Evolutionary conservation across 2,113 vertebrate species (phyloP), one percentile per base, ranked within the genome.

Genomic region (Martes martes): DNA sequence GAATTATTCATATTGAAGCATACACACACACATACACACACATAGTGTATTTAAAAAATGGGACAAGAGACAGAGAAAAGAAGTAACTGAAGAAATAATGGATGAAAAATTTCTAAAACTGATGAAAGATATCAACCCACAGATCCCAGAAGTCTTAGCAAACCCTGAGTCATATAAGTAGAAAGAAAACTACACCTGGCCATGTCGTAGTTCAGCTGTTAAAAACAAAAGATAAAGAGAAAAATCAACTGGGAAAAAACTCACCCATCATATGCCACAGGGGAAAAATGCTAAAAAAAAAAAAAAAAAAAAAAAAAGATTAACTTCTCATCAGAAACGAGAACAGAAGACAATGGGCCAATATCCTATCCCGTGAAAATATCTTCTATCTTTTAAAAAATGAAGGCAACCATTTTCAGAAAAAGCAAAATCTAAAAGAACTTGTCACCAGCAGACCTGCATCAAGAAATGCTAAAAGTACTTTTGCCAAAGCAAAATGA

Each of bases 1-100:
- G 42, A 96, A 90, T 63, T 94, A 96, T 19, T 45, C 16, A 90
- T 78, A 81, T 15, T 80, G 74, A 97, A 97, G 88, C 7, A 69
- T 36, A 82, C 0, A n/a, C 67, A 69, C 67, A 69, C 31, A 69
- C 65, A 69, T 14, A 67, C 31, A 65, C 61, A 33, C 63, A 65
- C 31, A 67, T 11, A 39, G 18, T 39, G 1, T 16, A 6, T 61
- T 45, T 8, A 36, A 28, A 89, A 14, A 1, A 39, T 73, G 18
- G 19, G 83, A 45, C 45, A 67, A 57, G 15, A 78, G 67, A 9
- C 24, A 0, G 4, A n/a, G 13, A 80, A 45, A 87, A 97, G 8
- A 94, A 26, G 69, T 47, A 63, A 6, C 15, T 65, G 7, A 90
- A 80, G 67, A 93, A 84, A 81, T 31, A 95, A 74, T 73, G 31